Evolutionary conservation across 2,888 invertebrate genomes (phyloP), one percentile per base, ranked within the genome.

Genomic region (Brachypterus glaber): DNA sequence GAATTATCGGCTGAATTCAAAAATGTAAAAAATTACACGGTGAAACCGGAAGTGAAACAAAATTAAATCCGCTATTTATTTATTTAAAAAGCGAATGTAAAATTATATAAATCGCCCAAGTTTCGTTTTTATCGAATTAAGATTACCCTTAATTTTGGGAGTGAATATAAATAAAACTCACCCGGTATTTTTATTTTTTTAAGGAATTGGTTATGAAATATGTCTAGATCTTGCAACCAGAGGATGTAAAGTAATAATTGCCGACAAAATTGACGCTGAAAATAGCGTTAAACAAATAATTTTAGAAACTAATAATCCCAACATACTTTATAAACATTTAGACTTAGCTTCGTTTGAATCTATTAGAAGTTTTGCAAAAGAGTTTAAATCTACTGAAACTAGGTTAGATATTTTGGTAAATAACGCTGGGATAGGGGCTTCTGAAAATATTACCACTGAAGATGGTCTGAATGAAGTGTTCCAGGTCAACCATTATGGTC

Each of bases 401-500:
- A 70, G 70, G 48, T 50, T 81, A 31, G 75, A 81, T 49, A 71
- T 78, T 8, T 60, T 81, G 13, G 67, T 80, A 5, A 77, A 79
- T 55, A 80, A 79, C 50, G 79, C 79, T 0, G 78, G 78, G 0
- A 66, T 71, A 0, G 78, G 77, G 0, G 67, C 70, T 0, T 67
- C 64, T 4, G 68, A 69, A 1, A 53, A 66, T n/a, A 58, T 59
- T 14, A 57, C 57, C 17, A 77, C 61, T 26, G 47, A 48, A 32
- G 46, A 82, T 47, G 79, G 78, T 0, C 66, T 82, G 24, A 72
- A 79, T 25, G 58, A 67, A 13, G 73, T 71, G 33, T 72, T 79
- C 68, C 79, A 79, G 46, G 71, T 77, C 7, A 83, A 84, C 48
- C 74, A 82, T 52, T 76, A 79, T 50, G 82, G 80, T 3, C 76